phyloP scores from a whole-genome alignment of 2,113 vertebrate species.

The Rynchops niger region DNA sequence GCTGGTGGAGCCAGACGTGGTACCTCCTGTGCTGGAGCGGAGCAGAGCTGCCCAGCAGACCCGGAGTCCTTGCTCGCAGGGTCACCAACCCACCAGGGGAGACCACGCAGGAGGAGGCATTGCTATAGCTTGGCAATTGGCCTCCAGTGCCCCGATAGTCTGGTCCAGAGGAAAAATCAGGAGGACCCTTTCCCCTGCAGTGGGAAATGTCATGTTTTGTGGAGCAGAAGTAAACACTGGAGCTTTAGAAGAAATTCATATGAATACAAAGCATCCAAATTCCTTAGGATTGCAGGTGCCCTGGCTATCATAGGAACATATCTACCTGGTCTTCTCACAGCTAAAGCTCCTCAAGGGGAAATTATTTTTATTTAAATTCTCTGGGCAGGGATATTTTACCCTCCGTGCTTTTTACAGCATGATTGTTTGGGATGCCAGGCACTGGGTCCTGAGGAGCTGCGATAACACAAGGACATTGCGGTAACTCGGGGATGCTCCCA shows the following conservation, averaged over 20 bases:
- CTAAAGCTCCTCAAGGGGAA: background rate
- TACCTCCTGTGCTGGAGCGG: background rate
- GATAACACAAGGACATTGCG: fast-evolving
- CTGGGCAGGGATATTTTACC: background rate
- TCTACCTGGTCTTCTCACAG: background rate
- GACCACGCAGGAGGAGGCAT: background rate
- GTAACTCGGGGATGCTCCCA: fast-evolving
- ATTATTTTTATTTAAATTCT: background rate
- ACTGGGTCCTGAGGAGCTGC: background rate
- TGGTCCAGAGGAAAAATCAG: background rate
- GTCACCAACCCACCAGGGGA: background rate
- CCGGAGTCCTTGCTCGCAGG: fast-evolving
- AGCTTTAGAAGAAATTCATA: background rate
- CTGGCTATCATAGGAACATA: background rate
- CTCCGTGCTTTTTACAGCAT: background rate
- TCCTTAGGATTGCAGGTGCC: background rate
- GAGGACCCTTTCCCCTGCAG: background rate
- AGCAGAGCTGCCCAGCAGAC: background rate
- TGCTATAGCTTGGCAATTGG: background rate
- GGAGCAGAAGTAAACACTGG: background rate
- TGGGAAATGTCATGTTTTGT: background rate
- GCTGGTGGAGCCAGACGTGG: background rate
- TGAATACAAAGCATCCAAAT: background rate
- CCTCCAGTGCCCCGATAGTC: background rate
- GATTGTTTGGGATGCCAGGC: background rate